Percentiles rank a stretch among this genome's conserved stretches.
phyloP scores from a whole-genome alignment of 2,797 vertebrate species.

The Amazona ochrocephala region DNA sequence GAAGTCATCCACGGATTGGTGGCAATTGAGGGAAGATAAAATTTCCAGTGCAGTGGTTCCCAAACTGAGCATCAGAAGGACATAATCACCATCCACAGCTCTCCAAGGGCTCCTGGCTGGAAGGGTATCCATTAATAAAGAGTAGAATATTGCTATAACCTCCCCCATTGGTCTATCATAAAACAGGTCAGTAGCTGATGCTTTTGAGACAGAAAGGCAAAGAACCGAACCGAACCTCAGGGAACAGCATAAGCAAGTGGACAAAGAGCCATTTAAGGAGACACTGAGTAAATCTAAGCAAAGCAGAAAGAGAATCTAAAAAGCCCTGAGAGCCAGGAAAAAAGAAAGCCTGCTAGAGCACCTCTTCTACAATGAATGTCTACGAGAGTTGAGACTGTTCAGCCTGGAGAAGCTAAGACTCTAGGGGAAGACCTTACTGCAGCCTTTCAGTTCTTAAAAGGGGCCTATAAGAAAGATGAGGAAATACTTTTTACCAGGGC shows the following conservation, averaged over 20 bases:
- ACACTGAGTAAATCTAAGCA: background rate
- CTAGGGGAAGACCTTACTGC: background rate
- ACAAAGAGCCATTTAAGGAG: background rate
- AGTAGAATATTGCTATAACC: background rate
- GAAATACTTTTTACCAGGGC: background rate
- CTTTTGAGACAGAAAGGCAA: background rate
- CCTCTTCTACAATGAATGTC: background rate
- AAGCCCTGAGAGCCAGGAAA: background rate
- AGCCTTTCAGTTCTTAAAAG: background rate
- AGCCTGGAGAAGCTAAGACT: background rate
- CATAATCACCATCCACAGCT: background rate
- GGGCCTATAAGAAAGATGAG: background rate
- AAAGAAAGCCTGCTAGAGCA: background rate
- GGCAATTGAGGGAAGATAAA: background rate
- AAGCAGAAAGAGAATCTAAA: background rate
- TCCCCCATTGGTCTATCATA: background rate
- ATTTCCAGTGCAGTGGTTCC: background rate
- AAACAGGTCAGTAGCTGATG: background rate
- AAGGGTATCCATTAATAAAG: background rate
- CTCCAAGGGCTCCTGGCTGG: background rate
- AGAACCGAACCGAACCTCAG: background rate
- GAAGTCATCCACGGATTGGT: background rate
- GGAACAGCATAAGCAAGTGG: background rate
- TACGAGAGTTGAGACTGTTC: background rate
- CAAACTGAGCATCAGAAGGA: background rate